Percentiles rank a stretch among this genome's conserved stretches.
phyloP scores from a whole-genome alignment of 2,113 vertebrate species.

The Prunella fulvescens region DNA sequence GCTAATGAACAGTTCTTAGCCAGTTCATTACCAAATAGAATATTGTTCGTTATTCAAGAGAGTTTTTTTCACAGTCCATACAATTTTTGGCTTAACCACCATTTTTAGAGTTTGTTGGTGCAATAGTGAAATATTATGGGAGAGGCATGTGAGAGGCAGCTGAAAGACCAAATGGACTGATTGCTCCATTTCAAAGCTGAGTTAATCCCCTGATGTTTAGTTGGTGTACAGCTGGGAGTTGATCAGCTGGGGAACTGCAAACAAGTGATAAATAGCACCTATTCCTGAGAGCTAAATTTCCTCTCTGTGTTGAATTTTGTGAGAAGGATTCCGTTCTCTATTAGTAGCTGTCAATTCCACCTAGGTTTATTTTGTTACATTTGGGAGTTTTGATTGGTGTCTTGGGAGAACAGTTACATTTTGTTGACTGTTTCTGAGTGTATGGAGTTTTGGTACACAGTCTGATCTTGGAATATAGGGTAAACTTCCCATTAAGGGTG shows the following conservation, averaged over 20 bases:
- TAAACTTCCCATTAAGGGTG: neutral
- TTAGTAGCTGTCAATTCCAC: neutral
- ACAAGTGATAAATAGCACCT: neutral
- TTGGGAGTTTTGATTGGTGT: neutral
- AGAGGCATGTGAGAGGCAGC: neutral
- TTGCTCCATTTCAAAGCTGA: neutral
- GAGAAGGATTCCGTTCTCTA: neutral
- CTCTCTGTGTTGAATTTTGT: neutral
- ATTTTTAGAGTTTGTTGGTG: neutral
- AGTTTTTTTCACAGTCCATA: neutral
- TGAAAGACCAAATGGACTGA: neutral
- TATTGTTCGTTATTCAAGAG: neutral
- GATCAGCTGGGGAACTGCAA: neutral
- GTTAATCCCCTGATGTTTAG: neutral
- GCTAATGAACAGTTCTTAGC: neutral
- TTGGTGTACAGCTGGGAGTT: neutral
- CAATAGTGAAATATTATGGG: neutral
- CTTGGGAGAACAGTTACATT: neutral
- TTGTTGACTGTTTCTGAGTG: neutral
- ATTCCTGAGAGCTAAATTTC: constrained; percentile 4
- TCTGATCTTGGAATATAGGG: neutral
- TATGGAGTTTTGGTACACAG: neutral
- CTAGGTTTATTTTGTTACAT: neutral
- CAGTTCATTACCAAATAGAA: neutral
- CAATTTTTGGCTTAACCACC: neutral